Evolutionary conservation across 2,797 vertebrate genomes (phyloP).

Genomic region (Taeniopygia guttata): DNA sequence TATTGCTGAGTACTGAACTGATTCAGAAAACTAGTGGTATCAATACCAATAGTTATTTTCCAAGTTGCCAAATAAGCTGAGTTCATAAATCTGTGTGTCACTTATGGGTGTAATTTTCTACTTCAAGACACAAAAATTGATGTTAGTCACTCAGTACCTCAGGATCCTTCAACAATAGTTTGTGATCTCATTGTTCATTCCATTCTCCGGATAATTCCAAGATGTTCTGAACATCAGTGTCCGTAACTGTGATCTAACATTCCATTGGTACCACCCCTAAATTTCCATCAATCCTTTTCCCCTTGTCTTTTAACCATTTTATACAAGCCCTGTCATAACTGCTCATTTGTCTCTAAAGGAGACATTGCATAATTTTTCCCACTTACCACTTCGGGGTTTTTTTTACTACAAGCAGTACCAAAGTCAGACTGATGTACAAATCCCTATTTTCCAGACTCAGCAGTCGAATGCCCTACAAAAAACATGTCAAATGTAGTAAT

Average conservation of each 20-base stretch:
- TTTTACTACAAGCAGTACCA: background rate
- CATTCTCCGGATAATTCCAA: background rate
- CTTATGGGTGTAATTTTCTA: background rate
- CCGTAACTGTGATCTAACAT: background rate
- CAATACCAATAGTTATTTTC: background rate
- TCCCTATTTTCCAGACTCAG: background rate
- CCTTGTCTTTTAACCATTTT: background rate
- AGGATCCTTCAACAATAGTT: background rate
- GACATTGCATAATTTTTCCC: background rate
- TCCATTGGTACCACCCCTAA: background rate
- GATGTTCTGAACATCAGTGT: background rate
- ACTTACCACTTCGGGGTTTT: accelerated
- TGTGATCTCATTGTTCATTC: background rate
- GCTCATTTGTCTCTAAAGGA: background rate
- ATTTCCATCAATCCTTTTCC: background rate
- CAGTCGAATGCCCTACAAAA: background rate
- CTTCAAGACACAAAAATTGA: background rate
- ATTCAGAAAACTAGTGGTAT: background rate
- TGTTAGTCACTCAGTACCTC: background rate
- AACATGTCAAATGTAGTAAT: background rate
- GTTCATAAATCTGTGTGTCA: background rate
- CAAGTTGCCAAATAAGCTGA: background rate
- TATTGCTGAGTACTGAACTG: background rate
- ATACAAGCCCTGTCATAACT: accelerated
- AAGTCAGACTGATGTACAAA: background rate